Conservation (phyloP, 2,113 vertebrate species). For the Chamaea fasciata region DNA sequence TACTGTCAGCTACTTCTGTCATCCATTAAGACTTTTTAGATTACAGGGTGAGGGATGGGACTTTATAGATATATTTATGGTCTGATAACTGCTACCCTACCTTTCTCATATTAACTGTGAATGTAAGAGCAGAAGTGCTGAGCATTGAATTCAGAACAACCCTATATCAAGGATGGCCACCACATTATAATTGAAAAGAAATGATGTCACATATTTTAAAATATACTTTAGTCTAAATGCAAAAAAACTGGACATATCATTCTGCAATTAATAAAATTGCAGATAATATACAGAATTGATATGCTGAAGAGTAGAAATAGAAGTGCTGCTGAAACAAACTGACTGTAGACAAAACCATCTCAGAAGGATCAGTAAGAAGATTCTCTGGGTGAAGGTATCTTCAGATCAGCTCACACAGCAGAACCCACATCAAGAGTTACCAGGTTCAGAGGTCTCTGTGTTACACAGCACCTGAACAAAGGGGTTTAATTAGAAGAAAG, state of each 20-base stretch:
- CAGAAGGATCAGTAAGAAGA: not conserved
- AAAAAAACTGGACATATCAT: not conserved
- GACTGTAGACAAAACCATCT: not conserved
- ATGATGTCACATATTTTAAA: not conserved
- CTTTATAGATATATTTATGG: not conserved
- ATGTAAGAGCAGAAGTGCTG: not conserved
- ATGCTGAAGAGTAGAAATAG: not conserved
- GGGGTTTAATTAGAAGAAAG: not conserved
- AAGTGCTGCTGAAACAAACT: not conserved
- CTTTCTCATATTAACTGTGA: not conserved
- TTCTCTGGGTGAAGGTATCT: not conserved
- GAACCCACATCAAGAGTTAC: not conserved
- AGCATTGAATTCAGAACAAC: not conserved
- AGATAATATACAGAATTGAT: not conserved
- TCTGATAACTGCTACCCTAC: not conserved
- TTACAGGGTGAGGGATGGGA: rapidly evolving
- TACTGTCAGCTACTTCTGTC: not conserved
- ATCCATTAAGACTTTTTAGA: not conserved
- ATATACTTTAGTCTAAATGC: not conserved
- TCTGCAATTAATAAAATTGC: not conserved
- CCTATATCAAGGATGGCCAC: not conserved
- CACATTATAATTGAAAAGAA: not conserved
- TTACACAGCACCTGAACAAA: not conserved
- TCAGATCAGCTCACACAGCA: not conserved
- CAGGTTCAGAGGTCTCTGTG: not conserved